Base-by-base conservation (phyloP, 2,113 vertebrate genomes). In the Salvelinus alpinus region DNA sequence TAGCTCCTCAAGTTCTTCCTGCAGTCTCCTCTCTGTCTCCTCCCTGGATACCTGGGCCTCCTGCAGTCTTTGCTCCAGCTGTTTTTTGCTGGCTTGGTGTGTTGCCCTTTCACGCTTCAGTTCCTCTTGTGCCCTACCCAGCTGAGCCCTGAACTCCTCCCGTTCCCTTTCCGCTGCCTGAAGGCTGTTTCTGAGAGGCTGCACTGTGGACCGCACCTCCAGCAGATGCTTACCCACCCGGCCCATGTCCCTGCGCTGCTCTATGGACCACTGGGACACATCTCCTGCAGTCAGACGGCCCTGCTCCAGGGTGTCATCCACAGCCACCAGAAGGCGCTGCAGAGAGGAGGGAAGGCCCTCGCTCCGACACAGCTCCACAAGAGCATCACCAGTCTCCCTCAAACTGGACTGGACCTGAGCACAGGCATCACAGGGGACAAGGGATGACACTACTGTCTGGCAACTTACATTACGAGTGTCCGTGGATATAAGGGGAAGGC, bases 281-380 rank as follows among this genome's bases (percentile, higher is more conserved):
- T 97, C 96, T 0, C n/a, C 67, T 0, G 93, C 89, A 0, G 95
- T 94, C 82, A 98, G 91, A 0, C 70, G 91, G 67, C 83, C 92
- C n/a, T 82, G 76, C 25, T 91, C 92, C 18, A 90, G 12, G 0
- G 78, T 86, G 14, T 94, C 93, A 72, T 91, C 88, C 54, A 95
- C 83, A 47, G 85, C 86, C 38, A 80, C 91, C 74, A 93, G 88
- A 69, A 97, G 94, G 27, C 77, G 92, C 88, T 91, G 85, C 24
- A 98, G 90, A 22, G 95, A 94, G 0, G 95, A 99, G 47, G 96
- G 95, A 82, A 99, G 89, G 77, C 95, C 96, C 84, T 97, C 95
- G 73, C 89, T 92, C 83, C 80, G 90, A 82, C 96, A 95, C 76
- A 99, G 80, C 70, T 88, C 79, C 44, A 92, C 80, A 71, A 98